Conservation (phyloP, 2,113 vertebrate species). For the Arothron firmamentum region DNA sequence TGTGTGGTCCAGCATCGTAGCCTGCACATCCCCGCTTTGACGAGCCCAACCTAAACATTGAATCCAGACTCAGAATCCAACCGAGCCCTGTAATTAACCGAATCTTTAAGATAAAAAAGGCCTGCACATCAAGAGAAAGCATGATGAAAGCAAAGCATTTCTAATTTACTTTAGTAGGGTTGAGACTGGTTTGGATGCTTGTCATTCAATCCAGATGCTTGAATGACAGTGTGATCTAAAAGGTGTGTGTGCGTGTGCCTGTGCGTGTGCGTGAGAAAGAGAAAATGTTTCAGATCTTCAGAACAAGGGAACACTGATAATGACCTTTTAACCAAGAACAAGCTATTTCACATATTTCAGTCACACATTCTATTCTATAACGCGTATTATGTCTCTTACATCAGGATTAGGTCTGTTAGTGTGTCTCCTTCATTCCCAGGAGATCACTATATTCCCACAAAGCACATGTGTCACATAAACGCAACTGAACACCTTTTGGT, state of each 20-base stretch:
- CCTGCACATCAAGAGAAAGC: slow-evolving; percentile 1
- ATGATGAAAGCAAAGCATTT: slow-evolving; percentile 7
- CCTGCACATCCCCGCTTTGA: slow-evolving; percentile 34
- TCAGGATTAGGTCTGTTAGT: not conserved
- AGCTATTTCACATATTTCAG: too few relatives aligned
- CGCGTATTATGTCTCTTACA: too few relatives aligned
- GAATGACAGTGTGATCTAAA: not conserved
- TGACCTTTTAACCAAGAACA: not conserved
- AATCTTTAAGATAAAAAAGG: slow-evolving; percentile 48
- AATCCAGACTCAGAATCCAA: slow-evolving; percentile 43
- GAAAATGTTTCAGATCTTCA: slow-evolving; percentile 8
- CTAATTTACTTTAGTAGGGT: slow-evolving; percentile 32
- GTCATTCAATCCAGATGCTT: slow-evolving; percentile 42
- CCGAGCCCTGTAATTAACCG: slow-evolving; percentile 54
- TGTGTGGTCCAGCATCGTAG: slow-evolving; percentile 58
- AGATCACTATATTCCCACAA: not conserved
- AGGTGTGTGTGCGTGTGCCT: not conserved
- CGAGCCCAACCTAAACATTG: slow-evolving; percentile 60
- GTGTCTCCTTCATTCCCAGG: slow-evolving; percentile 9
- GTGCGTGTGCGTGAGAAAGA: too few relatives aligned
- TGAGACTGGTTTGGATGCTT: slow-evolving; percentile 26
- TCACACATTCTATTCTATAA: too few relatives aligned
- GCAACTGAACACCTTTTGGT: slow-evolving; percentile 18
- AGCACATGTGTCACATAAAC: slow-evolving; percentile 22
- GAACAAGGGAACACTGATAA: not conserved